Percentiles rank a stretch among this genome's conserved stretches.
Evolutionary conservation across 2,888 invertebrate genomes (phyloP).

Genomic region (Boloria selene): DNA sequence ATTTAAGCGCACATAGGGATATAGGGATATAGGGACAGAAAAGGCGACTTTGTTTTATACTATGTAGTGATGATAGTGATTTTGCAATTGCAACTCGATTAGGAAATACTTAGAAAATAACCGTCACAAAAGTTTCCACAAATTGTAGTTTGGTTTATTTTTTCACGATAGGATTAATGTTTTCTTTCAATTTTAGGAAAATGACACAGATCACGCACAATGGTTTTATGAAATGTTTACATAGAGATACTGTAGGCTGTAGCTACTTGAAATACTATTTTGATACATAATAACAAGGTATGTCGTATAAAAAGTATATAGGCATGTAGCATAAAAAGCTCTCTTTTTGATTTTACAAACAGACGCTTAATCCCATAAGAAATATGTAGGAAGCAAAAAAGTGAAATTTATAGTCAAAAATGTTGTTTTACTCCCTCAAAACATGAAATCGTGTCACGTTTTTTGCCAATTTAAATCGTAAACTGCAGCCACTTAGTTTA

Average conservation of each 20-base stretch:
- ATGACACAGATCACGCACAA: conserved; percentile 44
- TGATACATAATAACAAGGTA: too few species aligned
- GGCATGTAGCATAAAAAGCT: too few species aligned
- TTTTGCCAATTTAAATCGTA: conserved; percentile 32
- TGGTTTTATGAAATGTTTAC: conserved; percentile 27
- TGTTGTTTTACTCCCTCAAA: conserved; percentile 8
- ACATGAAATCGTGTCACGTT: conserved; percentile 24
- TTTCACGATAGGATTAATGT: conserved; percentile 20
- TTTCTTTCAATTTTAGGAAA: conserved; percentile 36
- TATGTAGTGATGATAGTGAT: too few species aligned
- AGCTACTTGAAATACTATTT: background rate
- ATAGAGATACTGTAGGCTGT: background rate
- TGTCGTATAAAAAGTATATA: too few species aligned
- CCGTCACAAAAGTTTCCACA: conserved; percentile 42
- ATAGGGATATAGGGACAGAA: too few species aligned
- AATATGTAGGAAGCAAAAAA: background rate
- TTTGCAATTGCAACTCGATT: too few species aligned
- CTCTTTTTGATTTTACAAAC: background rate
- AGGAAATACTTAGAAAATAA: conserved; percentile 7
- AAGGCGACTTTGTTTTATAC: too few species aligned
- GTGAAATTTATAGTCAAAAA: conserved; percentile 1
- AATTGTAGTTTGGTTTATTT: conserved; percentile 55
- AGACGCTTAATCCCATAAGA: background rate
- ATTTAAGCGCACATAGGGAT: too few species aligned
- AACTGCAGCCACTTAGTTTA: conserved; percentile 31